A percentile compares a stretch with the other conserved stretches of the same genome.
phyloP scores from a whole-genome alignment of 1,140 invertebrate genomes.

The Linepithema humile region DNA sequence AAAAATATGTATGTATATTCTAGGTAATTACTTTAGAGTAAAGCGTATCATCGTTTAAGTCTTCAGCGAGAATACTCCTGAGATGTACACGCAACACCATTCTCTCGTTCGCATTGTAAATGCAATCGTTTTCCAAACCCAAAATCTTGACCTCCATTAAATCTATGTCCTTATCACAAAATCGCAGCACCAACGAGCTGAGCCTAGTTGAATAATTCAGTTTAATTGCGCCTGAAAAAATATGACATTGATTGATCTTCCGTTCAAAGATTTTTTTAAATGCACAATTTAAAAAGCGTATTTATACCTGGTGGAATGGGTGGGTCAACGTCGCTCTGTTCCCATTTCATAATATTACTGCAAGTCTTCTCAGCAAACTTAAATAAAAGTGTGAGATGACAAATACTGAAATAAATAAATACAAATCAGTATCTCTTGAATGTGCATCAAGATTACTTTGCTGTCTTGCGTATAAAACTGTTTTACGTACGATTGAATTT shows the following conservation, averaged over 20 bases:
- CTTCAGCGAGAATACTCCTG: constrained; percentile 88
- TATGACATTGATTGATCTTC: not conserved
- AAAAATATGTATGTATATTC: not conserved
- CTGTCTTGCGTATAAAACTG: not conserved
- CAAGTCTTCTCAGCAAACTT: constrained; percentile 64
- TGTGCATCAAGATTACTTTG: not conserved
- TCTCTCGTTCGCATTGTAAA: constrained; percentile 92
- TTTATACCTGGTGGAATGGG: constrained; percentile 87
- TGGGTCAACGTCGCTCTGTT: constrained; percentile 84
- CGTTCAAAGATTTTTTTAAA: not conserved
- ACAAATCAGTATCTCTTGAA: not conserved
- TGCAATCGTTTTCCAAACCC: constrained; percentile 90
- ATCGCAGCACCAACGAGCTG: constrained; percentile 86
- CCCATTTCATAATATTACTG: constrained; percentile 65
- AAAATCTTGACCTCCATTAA: constrained; percentile 88
- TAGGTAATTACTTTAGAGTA: constrained; percentile 88
- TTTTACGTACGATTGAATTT: constrained; percentile 78
- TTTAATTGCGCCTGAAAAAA: constrained; percentile 87
- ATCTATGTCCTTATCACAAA: constrained; percentile 90
- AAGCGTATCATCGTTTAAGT: constrained; percentile 90
- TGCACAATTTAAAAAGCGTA: not conserved
- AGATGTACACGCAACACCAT: constrained; percentile 90
- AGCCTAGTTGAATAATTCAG: constrained; percentile 90
- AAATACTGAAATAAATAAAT: constrained; percentile 71
- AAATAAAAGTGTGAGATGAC: constrained; percentile 52